Percentiles rank a stretch among this genome's conserved stretches.
phyloP scores from a whole-genome alignment of 2,113 vertebrate species.

The Anolis sagrei region DNA sequence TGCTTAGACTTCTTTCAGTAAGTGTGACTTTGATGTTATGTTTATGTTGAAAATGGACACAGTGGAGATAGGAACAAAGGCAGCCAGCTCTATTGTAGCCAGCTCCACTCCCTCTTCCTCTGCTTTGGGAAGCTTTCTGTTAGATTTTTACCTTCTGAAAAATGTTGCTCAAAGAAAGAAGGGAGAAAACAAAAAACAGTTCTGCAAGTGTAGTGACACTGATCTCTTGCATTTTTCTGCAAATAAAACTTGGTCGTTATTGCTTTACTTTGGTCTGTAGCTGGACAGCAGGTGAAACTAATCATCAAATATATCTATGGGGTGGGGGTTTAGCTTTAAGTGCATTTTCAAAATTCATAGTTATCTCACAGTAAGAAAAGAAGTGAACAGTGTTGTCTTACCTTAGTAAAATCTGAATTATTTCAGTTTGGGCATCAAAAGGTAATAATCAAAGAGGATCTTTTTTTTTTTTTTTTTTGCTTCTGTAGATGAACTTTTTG shows the following conservation, averaged over 20 bases:
- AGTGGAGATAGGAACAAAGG: conserved; percentile 28
- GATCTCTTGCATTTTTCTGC: neutral
- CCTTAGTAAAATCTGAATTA: conserved; percentile 7
- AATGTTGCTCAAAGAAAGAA: neutral
- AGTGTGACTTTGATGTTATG: neutral
- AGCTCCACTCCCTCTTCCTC: conserved; percentile 25
- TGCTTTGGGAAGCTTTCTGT: neutral
- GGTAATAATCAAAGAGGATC: conserved; percentile 13
- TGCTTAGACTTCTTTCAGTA: neutral
- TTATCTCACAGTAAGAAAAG: conserved; percentile 24
- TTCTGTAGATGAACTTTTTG: neutral
- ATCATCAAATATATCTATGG: conserved; percentile 22
- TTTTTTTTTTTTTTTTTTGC: conserved; percentile 12
- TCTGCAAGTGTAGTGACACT: neutral
- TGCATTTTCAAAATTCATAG: conserved; percentile 24
- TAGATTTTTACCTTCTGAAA: conserved; percentile 11
- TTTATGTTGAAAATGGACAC: neutral
- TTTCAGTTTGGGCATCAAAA: conserved; percentile 7
- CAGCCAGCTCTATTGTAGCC: conserved; percentile 26
- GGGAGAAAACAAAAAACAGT: conserved; percentile 20
- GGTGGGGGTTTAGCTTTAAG: neutral
- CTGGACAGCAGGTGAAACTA: conserved; percentile 27
- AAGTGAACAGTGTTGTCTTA: conserved; percentile 44
- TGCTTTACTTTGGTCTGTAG: neutral
- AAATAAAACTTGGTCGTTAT: neutral